Percentiles rank a stretch among this genome's conserved stretches.
These are phyloP conservation scores for Heliconius cydno DNA, from an alignment of 2,888 invertebrate genomes.

Conservation along the genomic window DNA sequence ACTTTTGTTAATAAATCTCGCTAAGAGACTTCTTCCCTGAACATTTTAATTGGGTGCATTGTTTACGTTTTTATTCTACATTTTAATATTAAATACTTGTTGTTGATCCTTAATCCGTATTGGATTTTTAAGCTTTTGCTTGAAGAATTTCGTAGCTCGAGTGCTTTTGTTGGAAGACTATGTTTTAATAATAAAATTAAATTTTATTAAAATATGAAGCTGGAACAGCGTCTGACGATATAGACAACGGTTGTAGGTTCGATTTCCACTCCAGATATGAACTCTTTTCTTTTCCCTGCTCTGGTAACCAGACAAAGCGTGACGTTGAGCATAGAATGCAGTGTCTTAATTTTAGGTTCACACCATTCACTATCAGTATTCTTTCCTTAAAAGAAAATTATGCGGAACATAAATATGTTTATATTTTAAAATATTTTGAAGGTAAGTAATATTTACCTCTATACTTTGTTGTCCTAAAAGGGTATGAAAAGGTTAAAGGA, in stretches of 20 bases:
- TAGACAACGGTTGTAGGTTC: neutral
- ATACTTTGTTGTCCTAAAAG: constrained; percentile 4
- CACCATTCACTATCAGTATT: neutral
- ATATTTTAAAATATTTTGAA: too few species aligned
- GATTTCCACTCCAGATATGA: neutral
- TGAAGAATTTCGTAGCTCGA: neutral
- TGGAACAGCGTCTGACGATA: neutral
- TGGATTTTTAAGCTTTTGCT: neutral
- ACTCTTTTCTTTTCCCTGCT: neutral
- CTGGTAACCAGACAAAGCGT: neutral
- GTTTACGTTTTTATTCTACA: neutral
- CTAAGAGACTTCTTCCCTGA: neutral
- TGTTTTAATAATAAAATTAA: neutral
- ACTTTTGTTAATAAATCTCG: constrained; percentile 12
- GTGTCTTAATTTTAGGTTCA: neutral
- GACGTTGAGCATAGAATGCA: neutral
- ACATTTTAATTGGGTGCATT: constrained; percentile 15
- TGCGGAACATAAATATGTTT: too few species aligned
- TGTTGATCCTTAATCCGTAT: neutral
- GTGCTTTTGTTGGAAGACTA: neutral
- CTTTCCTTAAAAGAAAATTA: too few species aligned
- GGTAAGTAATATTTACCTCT: too few species aligned
- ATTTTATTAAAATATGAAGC: neutral
- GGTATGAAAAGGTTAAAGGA: neutral
- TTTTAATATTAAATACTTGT: neutral